These are phyloP conservation scores for Siderastrea siderea DNA, from an alignment of 92 coral and sea anemone species.

Conservation along the genomic window DNA sequence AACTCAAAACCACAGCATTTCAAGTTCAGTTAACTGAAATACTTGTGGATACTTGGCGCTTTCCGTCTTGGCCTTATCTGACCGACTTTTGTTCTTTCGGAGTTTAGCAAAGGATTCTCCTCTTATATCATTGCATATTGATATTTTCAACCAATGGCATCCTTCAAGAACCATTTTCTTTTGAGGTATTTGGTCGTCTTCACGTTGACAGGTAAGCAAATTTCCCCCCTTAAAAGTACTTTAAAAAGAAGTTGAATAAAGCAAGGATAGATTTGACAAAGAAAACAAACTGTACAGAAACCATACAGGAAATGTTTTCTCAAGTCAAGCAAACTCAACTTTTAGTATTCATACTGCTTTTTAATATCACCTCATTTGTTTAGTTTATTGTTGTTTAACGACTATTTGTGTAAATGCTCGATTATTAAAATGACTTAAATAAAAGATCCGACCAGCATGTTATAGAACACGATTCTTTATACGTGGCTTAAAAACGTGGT, in stretches of 20 bases:
- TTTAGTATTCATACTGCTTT: neutral
- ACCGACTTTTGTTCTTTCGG: neutral
- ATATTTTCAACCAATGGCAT: neutral
- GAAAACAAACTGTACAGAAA: neutral
- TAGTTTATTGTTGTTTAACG: neutral
- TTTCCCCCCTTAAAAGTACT: neutral
- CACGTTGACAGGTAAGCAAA: conserved; percentile 4
- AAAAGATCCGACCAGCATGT: neutral
- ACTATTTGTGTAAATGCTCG: conserved; percentile 2
- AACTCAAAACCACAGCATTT: neutral
- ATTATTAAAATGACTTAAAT: neutral
- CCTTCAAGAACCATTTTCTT: neutral
- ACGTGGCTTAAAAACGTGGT: neutral
- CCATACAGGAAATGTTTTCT: no score
- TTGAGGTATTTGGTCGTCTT: conserved; percentile 6
- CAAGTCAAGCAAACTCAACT: no score
- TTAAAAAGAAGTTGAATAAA: neutral
- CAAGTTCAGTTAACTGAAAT: neutral
- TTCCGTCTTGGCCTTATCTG: no score
- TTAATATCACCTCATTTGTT: neutral
- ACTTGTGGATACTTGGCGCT: neutral
- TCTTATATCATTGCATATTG: neutral
- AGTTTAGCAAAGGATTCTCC: neutral
- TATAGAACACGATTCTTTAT: neutral
- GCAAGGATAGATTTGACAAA: neutral